Evolutionary conservation across 2,888 invertebrate species (phyloP), one percentile per base, ranked within the genome.

Genomic region (Cactoblastis cactorum): DNA sequence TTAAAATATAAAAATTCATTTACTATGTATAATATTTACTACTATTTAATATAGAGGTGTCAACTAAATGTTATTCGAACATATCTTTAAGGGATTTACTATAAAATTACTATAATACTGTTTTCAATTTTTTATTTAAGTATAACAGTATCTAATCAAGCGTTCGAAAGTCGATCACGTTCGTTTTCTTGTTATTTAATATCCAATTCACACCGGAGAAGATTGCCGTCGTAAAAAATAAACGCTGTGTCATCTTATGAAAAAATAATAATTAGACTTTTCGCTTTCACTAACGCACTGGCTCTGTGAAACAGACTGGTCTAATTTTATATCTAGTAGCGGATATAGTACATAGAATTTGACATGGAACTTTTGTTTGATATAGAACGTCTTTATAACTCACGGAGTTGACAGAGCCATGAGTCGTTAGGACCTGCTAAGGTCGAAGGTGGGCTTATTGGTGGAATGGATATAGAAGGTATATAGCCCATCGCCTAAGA

Each of bases 201-300:
- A 65, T 63, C 58, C 64, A 67, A 73, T 75, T 70, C 70, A 69
- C 63, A 69, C 61, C 57, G 61, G 61, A 54, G 66, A 61, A 71
- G 70, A 77, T 77, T 74, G 71, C 63, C 65, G 71, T 71, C 57
- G 37, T 49, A 45, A 52, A 60, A 68, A 65, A 58, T 51, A 77
- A 80, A 56, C 63, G 86, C 87, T 76, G 70, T 82, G 79, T 88
- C 88, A 87, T 87, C 83, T 77, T 62, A 76, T 73, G 71, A 77
- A 65, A 67, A 73, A 70, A 72, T 78, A 74, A 80, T 80, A 82
- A 86, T 82, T 81, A 83, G 74, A 81, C 74, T 77, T 74, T 84
- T 85, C 80, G 78, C 88, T 88, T 87, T 88, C 88, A 84, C 87
- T 41, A n/a, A n/a, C n/a, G 4, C 18, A 33, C 6, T n/a, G 28